These are phyloP conservation scores for Falco berigora DNA, from an alignment of 2,797 vertebrate genomes.

Conservation along the genomic window DNA sequence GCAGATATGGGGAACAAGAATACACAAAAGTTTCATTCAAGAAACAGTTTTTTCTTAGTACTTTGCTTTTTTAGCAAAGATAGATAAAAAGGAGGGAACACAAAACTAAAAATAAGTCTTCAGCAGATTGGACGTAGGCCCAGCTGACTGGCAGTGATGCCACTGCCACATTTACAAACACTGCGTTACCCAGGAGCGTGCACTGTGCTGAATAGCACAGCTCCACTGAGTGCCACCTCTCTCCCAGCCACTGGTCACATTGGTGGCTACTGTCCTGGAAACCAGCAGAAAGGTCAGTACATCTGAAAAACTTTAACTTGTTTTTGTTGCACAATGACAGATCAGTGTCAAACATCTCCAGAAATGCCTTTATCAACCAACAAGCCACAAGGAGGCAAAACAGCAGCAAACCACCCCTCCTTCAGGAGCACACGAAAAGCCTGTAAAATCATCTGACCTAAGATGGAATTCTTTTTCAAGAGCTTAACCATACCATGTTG, in stretches of 20 bases:
- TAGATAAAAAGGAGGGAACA: neutral
- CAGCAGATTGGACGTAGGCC: neutral
- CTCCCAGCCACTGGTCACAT: neutral
- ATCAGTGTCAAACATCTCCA: neutral
- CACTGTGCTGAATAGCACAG: neutral
- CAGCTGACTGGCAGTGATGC: fast-evolving
- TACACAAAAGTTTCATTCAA: neutral
- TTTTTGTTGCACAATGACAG: neutral
- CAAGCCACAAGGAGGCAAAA: neutral
- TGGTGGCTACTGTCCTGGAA: neutral
- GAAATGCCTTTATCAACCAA: neutral
- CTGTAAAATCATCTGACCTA: neutral
- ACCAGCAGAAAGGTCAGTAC: neutral
- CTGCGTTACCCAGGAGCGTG: fast-evolving
- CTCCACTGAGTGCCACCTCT: neutral
- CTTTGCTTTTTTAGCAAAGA: neutral
- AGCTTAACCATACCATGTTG: neutral
- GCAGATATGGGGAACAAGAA: neutral
- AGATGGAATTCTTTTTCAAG: neutral
- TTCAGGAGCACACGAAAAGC: neutral
- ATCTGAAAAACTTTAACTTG: neutral
- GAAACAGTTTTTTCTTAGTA: neutral
- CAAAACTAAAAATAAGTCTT: neutral
- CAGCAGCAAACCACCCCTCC: neutral
- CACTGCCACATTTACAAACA: neutral